Evolutionary conservation across 2,888 invertebrate species (phyloP).

Genomic region (Drosophila niveifrons): DNA sequence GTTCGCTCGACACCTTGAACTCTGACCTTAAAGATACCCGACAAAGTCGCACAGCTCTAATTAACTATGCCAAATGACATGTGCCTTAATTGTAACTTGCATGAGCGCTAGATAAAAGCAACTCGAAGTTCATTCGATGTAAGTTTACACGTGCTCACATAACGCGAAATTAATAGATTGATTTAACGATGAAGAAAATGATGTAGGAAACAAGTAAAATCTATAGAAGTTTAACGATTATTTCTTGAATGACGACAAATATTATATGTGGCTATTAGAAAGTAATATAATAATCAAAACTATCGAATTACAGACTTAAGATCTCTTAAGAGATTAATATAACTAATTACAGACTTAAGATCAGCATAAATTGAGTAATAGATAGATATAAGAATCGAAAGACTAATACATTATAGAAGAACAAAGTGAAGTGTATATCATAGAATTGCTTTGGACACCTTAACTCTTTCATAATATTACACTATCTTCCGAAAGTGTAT

Average conservation of each 20-base stretch:
- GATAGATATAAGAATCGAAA: no score
- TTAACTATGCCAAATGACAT: constrained; percentile 58
- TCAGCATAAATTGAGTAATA: no score
- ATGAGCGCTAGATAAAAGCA: constrained; percentile 24
- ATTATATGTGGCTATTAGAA: not conserved
- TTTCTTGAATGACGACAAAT: not conserved
- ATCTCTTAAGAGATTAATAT: no score
- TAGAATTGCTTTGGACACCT: no score
- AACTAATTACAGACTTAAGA: no score
- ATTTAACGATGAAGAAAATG: not conserved
- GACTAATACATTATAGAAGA: no score
- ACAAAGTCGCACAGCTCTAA: constrained; percentile 40
- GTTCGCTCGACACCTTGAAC: constrained; percentile 44
- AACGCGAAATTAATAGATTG: constrained; percentile 4
- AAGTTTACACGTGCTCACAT: constrained; percentile 27
- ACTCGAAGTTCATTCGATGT: not conserved
- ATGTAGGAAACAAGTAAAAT: no score
- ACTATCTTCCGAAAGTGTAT: not conserved
- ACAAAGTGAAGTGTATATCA: no score
- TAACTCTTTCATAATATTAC: no score
- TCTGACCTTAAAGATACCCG: constrained; percentile 39
- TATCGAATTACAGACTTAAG: no score
- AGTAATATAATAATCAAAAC: not conserved
- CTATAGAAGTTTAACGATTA: no score
- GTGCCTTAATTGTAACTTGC: constrained; percentile 44